Base-by-base conservation (phyloP, 2,888 invertebrate genomes). In the Eupithecia inturbata region DNA sequence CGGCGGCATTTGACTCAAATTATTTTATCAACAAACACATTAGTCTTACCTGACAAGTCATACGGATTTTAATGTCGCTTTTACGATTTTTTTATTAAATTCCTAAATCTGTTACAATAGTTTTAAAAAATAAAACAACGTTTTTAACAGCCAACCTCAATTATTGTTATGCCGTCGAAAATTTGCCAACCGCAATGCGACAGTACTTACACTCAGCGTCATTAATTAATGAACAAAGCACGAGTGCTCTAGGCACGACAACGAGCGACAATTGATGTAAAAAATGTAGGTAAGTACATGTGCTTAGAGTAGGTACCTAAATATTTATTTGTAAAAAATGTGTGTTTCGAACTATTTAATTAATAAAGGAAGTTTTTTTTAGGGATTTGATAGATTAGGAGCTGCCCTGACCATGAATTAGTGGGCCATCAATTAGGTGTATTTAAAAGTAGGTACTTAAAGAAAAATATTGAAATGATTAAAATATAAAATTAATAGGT, bases 151-250 rank as follows among this genome's bases (percentile, higher is more conserved):
- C 26, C 26, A 12, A 26, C 57, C 26, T 57, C 12, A 57, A 57
- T 57, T 26, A 14, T 57, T 57, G 26, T 26, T 22, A 57, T 14
- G 26, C 16, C n/a, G n/a, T 66, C 28, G 28, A 67, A 41, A 39
- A 19, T 16, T 67, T 28, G n/a, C 12, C 81, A 81, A 81, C 87
- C 85, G 87, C 87, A 87, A 79, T 87, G 87, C 87, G 87, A 85
- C 87, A 83, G 80, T 79, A 81, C n/a, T n/a, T n/a, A n/a, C 81
- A 79, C 78, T 82, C 78, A 53, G 74, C 78, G 76, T 77, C 81
- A 81, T 83, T 84, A 83, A 84, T 84, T 83, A 82, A 81, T 80
- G 77, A 79, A 76, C 77, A 73, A 60, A 67, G 71, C 74, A 75
- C 74, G 67, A 71, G 76, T 74, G 80, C 72, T 76, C 78, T 78